Base-by-base conservation (phyloP, 2,797 vertebrate genomes). In the Urophycis tenuis region DNA sequence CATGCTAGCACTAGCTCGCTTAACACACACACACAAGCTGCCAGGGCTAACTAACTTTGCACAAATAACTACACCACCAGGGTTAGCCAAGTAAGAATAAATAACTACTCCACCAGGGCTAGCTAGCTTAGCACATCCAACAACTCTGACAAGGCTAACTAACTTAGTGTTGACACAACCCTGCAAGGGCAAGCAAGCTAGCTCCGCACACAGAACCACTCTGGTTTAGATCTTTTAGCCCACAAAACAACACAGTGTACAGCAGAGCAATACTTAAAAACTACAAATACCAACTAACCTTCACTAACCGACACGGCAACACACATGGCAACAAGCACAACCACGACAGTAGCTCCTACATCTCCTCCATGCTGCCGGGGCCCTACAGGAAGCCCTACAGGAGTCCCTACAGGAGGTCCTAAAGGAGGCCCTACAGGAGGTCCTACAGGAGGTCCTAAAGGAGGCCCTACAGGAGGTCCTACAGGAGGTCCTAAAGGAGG, bases 341-440 rank as follows among this genome's bases (percentile, higher is more conserved):
- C 49, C 7, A 8, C 49, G 22, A 60, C 49, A 8, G 19, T 60
- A 60, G 49, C 49, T 60, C 49, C 22, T n/a, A 19, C 49, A 5
- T 17, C 41, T 45, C 41, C 41, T 17, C 39, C 39, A 1, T 17
- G 7, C 36, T 9, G 7, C 36, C 36, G 36, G 36, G 36, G 3
- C 1, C 36, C 45, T 17, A 98, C 86, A 99, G 95, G 92, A 99
- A 97, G 90, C 97, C 99, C 86, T 99, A 98, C 86, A 99, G 95
- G 92, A 99, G n/a, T n/a, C n/a, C n/a, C n/a, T n/a, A n/a, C n/a
- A n/a, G n/a, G n/a, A n/a, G n/a, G n/a, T n/a, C n/a, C n/a, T n/a
- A n/a, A n/a, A n/a, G n/a, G n/a, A n/a, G n/a, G n/a, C 35, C 35
- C 35, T 36, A 36, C 39, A 41, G 39, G 39, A 12, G 5, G 5